Base-by-base conservation (phyloP, 1,140 invertebrate genomes). In the Apis florea region DNA sequence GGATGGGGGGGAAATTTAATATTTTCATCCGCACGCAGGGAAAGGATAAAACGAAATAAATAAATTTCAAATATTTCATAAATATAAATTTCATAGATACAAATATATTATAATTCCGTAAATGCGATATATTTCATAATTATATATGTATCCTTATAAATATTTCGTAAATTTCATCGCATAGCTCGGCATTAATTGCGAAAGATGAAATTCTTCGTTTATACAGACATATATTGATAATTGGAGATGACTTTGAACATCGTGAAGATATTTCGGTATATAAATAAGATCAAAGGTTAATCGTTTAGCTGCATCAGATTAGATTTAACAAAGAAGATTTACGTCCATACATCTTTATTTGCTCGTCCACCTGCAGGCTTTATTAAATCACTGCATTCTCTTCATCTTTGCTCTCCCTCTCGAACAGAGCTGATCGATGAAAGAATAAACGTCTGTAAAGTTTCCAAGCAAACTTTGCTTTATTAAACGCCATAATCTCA, bases 251-350 rank as follows among this genome's bases (percentile, higher is more conserved):
- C 58, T 61, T 49, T 63, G 49, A 24, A 74, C 72, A 21, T 75
- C 73, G n/a, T 47, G 24, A 26, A 47, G 49, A 15, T 77, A 68
- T 77, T 77, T 58, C 49, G 21, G 66, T 67, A 31, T 51, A 31
- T 51, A 63, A 67, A 76, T 76, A 76, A 71, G 77, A 79, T 79
- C 77, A 79, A 79, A 79, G 68, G 58, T 72, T 79, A 79, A 61
- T 79, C 68, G 26, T 21, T 64, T 54, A 54, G 31, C 51, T 49
- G 59, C 11, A 1, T 26, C 31, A 64, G 59, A 79, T 79, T 79
- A 71, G 68, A 72, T 72, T 63, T 17, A 54, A 63, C 58, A 63
- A 63, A 72, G 66, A 21, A 78, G 68, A 72, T 79, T 79, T 79
- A 79, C 68, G 58, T 72, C 21, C 17, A 58, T 53, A 47, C 68